Evolutionary conservation across 2,888 invertebrate species (phyloP).

Genomic region (Merodon equestris): DNA sequence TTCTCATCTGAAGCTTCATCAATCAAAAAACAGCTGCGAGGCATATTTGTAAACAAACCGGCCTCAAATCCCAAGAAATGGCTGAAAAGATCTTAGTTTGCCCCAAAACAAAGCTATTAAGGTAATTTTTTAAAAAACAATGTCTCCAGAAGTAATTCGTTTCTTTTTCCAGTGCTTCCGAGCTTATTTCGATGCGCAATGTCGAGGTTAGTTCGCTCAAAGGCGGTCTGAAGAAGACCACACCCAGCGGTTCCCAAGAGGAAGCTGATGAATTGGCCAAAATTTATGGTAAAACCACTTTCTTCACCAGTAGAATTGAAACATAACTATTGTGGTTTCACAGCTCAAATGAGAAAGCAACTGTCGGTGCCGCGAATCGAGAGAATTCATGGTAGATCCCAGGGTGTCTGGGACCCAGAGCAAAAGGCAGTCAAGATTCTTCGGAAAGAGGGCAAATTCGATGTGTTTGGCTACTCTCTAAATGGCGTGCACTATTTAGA

Average conservation of each 20-base stretch:
- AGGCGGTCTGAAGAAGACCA: constrained; percentile 73
- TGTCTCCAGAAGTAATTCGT: too few relatives aligned
- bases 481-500: constrained; percentile 74
- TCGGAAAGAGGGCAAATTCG: constrained; percentile 77
- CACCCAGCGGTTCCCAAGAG: constrained; percentile 64
- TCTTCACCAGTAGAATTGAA: too few relatives aligned
- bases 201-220: constrained; percentile 67
- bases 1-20: constrained; percentile 10
- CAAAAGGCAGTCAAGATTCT: constrained; percentile 73
- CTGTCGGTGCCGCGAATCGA: constrained; percentile 74
- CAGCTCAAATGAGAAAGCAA: constrained; percentile 73
- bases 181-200: constrained; percentile 71
- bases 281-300: constrained; percentile 70
- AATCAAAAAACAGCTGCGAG: constrained; percentile 6
- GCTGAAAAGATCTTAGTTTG: constrained; percentile 62
- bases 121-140: constrained; percentile 65
- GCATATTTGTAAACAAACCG: constrained; percentile 41
- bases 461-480: constrained; percentile 74
- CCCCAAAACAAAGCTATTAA: constrained; percentile 71
- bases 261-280: constrained; percentile 72
- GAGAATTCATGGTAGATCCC: constrained; percentile 72
- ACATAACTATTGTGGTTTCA: too few relatives aligned
- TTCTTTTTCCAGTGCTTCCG: constrained; percentile 69
- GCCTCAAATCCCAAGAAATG: constrained; percentile 6
- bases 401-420: constrained; percentile 73